These are phyloP conservation scores for Lithophane ornitopus DNA, from an alignment of 2,888 invertebrate species.

Conservation along the genomic window DNA sequence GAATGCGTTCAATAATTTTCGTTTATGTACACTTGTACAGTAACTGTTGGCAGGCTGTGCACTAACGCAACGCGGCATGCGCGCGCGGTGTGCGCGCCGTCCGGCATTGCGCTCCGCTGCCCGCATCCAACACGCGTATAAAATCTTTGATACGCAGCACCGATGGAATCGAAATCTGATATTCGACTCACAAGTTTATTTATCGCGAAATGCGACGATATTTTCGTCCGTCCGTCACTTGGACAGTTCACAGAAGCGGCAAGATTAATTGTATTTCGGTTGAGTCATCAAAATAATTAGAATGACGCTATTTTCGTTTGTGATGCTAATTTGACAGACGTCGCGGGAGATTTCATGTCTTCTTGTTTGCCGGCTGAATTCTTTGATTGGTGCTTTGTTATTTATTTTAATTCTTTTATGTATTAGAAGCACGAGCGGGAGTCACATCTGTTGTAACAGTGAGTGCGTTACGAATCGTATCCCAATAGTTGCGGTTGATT, in stretches of 20 bases:
- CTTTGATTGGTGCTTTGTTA: conserved; percentile 86
- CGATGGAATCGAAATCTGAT: conserved; percentile 90
- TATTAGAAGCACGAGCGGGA: conserved; percentile 66
- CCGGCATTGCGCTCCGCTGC: conserved; percentile 83
- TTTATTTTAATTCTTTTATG: conserved; percentile 74
- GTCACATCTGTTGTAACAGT: conserved; percentile 70
- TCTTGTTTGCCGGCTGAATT: conserved; percentile 83
- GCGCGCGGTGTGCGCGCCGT: conserved; percentile 42
- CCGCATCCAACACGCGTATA: conserved; percentile 81
- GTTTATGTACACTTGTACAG: conserved; percentile 22
- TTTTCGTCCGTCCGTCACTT: conserved; percentile 89
- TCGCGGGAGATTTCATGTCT: conserved; percentile 89
- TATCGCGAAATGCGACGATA: conserved; percentile 90
- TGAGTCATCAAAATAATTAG: conserved; percentile 91
- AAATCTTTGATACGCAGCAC: conserved; percentile 90
- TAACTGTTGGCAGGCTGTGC: conserved; percentile 56
- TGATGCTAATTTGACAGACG: conserved; percentile 91
- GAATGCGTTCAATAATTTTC: conserved; percentile 52
- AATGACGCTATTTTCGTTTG: conserved; percentile 90
- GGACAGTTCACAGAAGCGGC: conserved; percentile 90
- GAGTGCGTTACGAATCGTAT: conserved; percentile 59
- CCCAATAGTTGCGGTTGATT: conserved; percentile 59
- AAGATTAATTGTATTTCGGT: conserved; percentile 91
- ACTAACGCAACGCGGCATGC: conserved; percentile 26
- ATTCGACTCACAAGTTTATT: conserved; percentile 88